These are phyloP conservation scores for Notocelia uddmanniana DNA, from an alignment of 2,888 invertebrate species.

Conservation along the genomic window DNA sequence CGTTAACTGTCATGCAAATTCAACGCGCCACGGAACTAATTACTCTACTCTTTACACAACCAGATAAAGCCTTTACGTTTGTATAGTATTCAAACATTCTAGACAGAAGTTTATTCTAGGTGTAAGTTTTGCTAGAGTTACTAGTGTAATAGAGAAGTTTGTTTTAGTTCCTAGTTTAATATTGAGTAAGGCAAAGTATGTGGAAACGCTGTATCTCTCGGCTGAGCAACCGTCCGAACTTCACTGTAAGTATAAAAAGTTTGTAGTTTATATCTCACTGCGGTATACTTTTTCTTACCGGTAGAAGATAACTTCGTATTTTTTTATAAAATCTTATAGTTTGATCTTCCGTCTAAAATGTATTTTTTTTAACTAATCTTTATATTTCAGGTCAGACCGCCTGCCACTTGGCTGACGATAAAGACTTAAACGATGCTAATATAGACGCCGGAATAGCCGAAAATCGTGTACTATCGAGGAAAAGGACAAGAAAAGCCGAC, in stretches of 20 bases:
- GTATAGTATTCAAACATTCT: slow-evolving; percentile 71
- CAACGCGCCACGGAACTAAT: slow-evolving; percentile 74
- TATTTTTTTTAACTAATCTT: no score
- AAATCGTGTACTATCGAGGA: no score
- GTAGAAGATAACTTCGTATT: neutral
- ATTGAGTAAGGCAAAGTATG: slow-evolving; percentile 55
- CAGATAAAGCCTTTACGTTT: slow-evolving; percentile 72
- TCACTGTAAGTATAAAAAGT: neutral
- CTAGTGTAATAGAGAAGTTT: slow-evolving; percentile 70
- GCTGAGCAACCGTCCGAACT: slow-evolving; percentile 3
- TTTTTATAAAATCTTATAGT: no score
- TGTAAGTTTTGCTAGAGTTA: slow-evolving; percentile 69
- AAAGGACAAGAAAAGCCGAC: no score
- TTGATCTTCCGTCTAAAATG: no score
- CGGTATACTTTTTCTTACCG: neutral
- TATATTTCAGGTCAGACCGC: no score
- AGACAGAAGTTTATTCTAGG: slow-evolving; percentile 50
- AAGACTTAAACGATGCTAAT: no score
- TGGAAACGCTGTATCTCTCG: slow-evolving; percentile 20
- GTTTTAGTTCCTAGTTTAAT: slow-evolving; percentile 65
- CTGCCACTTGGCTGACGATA: no score
- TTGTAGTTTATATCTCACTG: neutral
- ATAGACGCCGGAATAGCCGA: no score
- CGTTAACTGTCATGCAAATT: slow-evolving; percentile 75
- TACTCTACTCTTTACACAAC: slow-evolving; percentile 66